A percentile compares a stretch with the other conserved stretches of the same genome.
Evolutionary conservation across 2,888 invertebrate genomes (phyloP).

Genomic region (Drosophila atripex): DNA sequence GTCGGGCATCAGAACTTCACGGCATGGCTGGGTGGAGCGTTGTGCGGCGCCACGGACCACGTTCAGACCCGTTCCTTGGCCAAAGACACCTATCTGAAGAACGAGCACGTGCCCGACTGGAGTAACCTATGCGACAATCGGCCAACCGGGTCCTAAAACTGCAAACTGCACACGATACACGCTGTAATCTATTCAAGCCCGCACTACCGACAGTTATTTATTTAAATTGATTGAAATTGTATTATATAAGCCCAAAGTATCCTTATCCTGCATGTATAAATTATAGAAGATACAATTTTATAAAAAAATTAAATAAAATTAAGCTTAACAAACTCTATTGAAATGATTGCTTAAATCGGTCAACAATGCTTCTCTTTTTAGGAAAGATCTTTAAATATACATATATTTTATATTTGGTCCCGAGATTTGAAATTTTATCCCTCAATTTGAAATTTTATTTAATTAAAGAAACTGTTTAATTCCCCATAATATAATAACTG

Average conservation of each 20-base stretch:
- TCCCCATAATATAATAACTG: too few relatives aligned
- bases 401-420: too few relatives aligned
- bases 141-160: constrained; percentile 58
- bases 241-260: constrained; percentile 6
- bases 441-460: too few relatives aligned
- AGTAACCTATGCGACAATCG: constrained; percentile 84
- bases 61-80: constrained; percentile 88
- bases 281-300: constrained; percentile 1
- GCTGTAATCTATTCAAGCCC: background rate
- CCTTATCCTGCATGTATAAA: constrained; percentile 3
- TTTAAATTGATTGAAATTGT: constrained; percentile 12
- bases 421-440: too few relatives aligned
- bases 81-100: constrained; percentile 90
- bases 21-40: constrained; percentile 94
- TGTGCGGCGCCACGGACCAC: constrained; percentile 91
- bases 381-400: too few relatives aligned
- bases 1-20: constrained; percentile 92
- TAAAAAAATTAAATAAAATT: background rate
- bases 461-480: too few relatives aligned
- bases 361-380: too few relatives aligned
- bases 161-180: background rate
- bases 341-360: too few relatives aligned
- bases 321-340: too few relatives aligned
- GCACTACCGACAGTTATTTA: constrained; percentile 7
- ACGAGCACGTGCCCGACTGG: constrained; percentile 92